These are phyloP conservation scores for human (Homo sapiens) DNA, from an alignment of 2,113 vertebrate genomes.

Conservation along the genomic window GRCh38 chr7:114092501-114093000, in stretches of 20 bases:
- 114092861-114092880: slow-evolving; percentile 31
- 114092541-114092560: slow-evolving; percentile 40
- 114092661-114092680: slow-evolving; percentile 61
- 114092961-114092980: background rate
- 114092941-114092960: background rate
- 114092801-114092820: slow-evolving; percentile 20
- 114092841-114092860: background rate
- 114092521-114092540: slow-evolving; percentile 31
- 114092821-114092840: background rate
- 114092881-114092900: background rate
- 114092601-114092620: slow-evolving; percentile 56
- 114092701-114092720: slow-evolving; percentile 57
- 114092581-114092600: slow-evolving; percentile 42
- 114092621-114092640: slow-evolving; percentile 54
- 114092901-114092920: background rate
- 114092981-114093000: background rate
- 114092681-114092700: slow-evolving; percentile 67
- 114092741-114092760: slow-evolving; percentile 56
- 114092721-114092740: slow-evolving; percentile 48
- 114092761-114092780: slow-evolving; percentile 44
- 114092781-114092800: slow-evolving; percentile 54
- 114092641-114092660: slow-evolving; percentile 61
- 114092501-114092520: slow-evolving; percentile 48
- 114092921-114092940: background rate
- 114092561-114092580: slow-evolving; percentile 28